phyloP scores from a whole-genome alignment of 2,888 invertebrate genomes.

The Suillia variegata region DNA sequence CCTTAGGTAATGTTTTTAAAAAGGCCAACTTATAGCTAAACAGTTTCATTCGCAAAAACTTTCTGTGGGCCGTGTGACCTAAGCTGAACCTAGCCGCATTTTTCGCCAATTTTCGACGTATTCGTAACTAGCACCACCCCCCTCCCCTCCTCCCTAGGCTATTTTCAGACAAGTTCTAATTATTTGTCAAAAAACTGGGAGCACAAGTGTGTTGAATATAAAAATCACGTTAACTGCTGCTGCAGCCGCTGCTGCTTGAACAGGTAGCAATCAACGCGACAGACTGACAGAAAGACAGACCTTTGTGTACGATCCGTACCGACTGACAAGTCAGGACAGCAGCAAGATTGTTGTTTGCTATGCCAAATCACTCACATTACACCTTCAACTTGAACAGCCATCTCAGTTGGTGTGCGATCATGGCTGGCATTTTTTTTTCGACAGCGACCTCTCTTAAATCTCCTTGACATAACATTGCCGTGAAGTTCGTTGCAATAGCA shows the following conservation, averaged over 20 bases:
- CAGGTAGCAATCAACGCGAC: conserved; percentile 15
- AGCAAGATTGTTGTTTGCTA: background rate
- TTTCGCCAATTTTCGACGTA: no score
- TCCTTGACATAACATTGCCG: conserved; percentile 10
- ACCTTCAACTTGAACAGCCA: conserved; percentile 24
- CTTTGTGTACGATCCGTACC: background rate
- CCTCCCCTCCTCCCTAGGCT: background rate
- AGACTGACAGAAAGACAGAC: background rate
- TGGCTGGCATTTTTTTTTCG: conserved; percentile 1
- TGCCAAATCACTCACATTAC: conserved; percentile 18
- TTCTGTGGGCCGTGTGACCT: no score
- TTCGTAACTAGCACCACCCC: no score
- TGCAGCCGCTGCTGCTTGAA: background rate
- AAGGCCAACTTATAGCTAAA: no score
- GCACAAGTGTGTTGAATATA: background rate
- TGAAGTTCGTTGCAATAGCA: background rate
- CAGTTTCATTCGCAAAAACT: no score
- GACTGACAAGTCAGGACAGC: conserved; percentile 1
- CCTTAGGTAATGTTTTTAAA: no score
- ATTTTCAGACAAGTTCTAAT: conserved; percentile 18
- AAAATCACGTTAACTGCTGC: conserved; percentile 10
- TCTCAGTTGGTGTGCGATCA: no score
- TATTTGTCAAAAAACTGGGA: conserved; percentile 12
- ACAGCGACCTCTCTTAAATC: conserved; percentile 12
- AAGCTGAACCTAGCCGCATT: no score